Percentiles rank a stretch among this genome's conserved stretches.
These are phyloP conservation scores for Drosophila aff. DNA, from an alignment of 1,140 invertebrate genomes.

Conservation along the genomic window DNA sequence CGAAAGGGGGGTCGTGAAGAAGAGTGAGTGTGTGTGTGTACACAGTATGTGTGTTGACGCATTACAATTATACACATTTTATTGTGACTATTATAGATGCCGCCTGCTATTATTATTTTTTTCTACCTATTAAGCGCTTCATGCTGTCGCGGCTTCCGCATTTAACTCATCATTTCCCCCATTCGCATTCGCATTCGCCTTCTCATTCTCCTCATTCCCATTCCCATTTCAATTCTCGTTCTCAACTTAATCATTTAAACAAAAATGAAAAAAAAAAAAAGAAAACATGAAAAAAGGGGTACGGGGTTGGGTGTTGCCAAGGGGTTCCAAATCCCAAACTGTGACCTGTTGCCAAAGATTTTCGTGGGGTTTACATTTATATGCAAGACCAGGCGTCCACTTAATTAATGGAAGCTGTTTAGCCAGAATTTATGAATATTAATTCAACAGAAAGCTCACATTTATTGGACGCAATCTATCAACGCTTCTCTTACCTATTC, in stretches of 20 bases:
- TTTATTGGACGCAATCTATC: slow-evolving; percentile 13
- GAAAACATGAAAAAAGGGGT: neutral
- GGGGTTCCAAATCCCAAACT: slow-evolving; percentile 1
- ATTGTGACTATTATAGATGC: slow-evolving; percentile 40
- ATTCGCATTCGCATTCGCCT: slow-evolving; percentile 1
- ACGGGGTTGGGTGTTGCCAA: slow-evolving; percentile 10
- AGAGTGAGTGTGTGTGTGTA: neutral
- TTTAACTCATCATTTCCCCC: slow-evolving; percentile 43
- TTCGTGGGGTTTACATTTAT: slow-evolving; percentile 6
- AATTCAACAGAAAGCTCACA: slow-evolving; percentile 1
- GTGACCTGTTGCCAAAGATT: slow-evolving; percentile 7
- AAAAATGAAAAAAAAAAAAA: neutral
- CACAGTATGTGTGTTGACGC: slow-evolving; percentile 23
- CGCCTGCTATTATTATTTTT: slow-evolving; percentile 8
- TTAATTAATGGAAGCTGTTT: slow-evolving; percentile 2
- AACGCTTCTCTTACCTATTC: slow-evolving; percentile 5
- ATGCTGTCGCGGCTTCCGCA: slow-evolving; percentile 35
- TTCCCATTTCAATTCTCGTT: slow-evolving; percentile 25
- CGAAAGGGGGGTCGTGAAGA: neutral
- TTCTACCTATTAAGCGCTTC: slow-evolving; percentile 34
- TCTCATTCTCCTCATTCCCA: slow-evolving; percentile 12
- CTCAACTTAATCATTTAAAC: slow-evolving; percentile 12
- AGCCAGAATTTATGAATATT: slow-evolving; percentile 10
- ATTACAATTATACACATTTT: slow-evolving; percentile 57
- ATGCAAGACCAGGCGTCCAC: neutral